Evolutionary conservation across 2,797 vertebrate species (phyloP).

Genomic region (Rhabdomys pumilio): DNA sequence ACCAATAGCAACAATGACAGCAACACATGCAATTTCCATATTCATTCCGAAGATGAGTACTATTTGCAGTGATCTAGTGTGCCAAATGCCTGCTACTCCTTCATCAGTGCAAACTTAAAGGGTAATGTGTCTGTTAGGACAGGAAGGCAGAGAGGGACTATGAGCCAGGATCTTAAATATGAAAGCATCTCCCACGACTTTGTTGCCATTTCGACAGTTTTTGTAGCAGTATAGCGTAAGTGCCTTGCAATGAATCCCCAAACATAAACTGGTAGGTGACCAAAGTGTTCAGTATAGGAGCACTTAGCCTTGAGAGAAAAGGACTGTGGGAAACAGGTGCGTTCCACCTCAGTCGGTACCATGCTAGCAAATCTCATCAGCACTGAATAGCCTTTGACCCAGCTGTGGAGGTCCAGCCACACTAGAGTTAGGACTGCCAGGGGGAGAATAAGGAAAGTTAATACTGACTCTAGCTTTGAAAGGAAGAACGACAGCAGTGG

Average conservation of each 20-base stretch:
- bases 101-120: not conserved
- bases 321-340: not conserved
- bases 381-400: not conserved
- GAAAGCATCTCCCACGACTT: not conserved
- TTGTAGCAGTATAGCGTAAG: not conserved
- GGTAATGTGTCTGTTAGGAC: not conserved
- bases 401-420: not conserved
- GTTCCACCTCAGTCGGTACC: accelerated
- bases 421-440: not conserved
- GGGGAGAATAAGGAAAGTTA: not conserved
- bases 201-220: constrained; percentile 17
- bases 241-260: not conserved
- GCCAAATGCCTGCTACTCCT: constrained; percentile 41
- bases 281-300: not conserved
- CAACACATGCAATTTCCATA: not conserved
- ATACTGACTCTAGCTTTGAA: not conserved
- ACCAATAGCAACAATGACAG: not conserved
- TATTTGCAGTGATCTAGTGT: not conserved
- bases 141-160: not conserved
- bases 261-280: not conserved
- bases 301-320: not conserved
- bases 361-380: not conserved
- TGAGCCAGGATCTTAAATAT: not conserved
- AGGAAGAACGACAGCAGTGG: not conserved
- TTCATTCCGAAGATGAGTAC: constrained; percentile 19